These are phyloP conservation scores for Alexandromys fortis DNA, from an alignment of 2,113 vertebrate genomes.

Conservation along the genomic window DNA sequence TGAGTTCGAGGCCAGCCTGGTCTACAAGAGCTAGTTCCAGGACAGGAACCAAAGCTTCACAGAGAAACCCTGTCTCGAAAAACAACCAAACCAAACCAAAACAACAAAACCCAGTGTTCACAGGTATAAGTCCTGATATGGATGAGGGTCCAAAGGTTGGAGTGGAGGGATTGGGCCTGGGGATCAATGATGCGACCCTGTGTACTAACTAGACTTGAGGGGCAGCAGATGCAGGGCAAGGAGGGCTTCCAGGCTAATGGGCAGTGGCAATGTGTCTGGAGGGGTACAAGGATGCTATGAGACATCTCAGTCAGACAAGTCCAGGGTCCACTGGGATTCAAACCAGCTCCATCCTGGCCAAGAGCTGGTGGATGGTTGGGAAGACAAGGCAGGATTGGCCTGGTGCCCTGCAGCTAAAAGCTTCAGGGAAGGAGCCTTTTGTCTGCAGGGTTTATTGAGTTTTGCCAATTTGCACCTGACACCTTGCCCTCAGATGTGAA, in stretches of 20 bases:
- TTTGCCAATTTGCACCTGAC: slow-evolving; percentile 45
- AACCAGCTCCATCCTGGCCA: neutral
- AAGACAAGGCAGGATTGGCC: neutral
- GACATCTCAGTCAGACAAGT: neutral
- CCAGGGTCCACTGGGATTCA: neutral
- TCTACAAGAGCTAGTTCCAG: too few species aligned
- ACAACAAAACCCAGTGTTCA: neutral
- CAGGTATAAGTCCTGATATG: neutral
- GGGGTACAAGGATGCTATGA: neutral
- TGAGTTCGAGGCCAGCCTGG: too few species aligned
- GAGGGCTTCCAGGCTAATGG: neutral
- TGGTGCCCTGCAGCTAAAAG: neutral
- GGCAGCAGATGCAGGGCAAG: neutral
- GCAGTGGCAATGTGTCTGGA: neutral
- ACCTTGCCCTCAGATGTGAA: slow-evolving; percentile 71
- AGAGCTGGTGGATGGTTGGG: neutral
- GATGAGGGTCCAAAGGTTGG: too few species aligned
- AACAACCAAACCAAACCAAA: too few species aligned
- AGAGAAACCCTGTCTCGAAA: too few species aligned
- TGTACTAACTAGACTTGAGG: neutral
- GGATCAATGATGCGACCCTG: neutral
- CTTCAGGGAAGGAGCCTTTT: neutral
- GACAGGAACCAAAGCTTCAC: too few species aligned
- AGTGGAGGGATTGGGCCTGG: neutral
- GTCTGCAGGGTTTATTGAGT: slow-evolving; percentile 57